Evolutionary conservation across 64 coral and sea anemone species (phyloP), one percentile per base, ranked within the genome.

Genomic region (Orbicella faveolata): DNA sequence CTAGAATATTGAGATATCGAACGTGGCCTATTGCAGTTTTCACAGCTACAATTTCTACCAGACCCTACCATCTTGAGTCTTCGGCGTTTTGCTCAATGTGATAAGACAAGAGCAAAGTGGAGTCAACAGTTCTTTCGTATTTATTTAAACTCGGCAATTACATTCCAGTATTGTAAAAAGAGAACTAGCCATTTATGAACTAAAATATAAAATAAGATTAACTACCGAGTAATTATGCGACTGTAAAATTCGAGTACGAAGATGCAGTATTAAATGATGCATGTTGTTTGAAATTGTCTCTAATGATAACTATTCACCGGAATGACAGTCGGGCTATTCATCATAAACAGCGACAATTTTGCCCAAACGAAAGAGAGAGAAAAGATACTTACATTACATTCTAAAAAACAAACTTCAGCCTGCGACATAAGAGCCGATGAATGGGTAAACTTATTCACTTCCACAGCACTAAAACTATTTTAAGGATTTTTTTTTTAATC

Each of bases 131-230:
- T 26, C 25, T 26, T n/a, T 11, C 5, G 21, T n/a, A n/a, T 70
- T 68, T 23, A 70, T 70, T 70, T 70, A 70, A 70, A 70, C 67
- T 70, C 67, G 67, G 67, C 67, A 70, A 70, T 23, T 70, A 8
- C 11, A 70, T 70, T 25, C 67, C 7, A 70, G 67, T 70, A n/a
- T n/a, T 7, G 21, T 70, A n/a, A 26, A 70, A 70, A 70, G 25
- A 9, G 21, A 70, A 70, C 9, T 10, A 26, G 20, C 25, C 65
- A 21, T 11, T 70, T 26, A 0, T 25, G 4, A 70, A 25, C 1
- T 70, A 26, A 25, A n/a, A 26, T 25, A 70, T 70, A 70, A 70
- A 70, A 70, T n/a, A 8, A n/a, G 20, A 6, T 26, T 26, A 70
- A 70, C 20, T 70, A 21, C 67, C 67, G 67, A 70, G 21, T 7